phyloP scores from a whole-genome alignment of 2,797 vertebrate species.

The Sebastes diploproa region DNA sequence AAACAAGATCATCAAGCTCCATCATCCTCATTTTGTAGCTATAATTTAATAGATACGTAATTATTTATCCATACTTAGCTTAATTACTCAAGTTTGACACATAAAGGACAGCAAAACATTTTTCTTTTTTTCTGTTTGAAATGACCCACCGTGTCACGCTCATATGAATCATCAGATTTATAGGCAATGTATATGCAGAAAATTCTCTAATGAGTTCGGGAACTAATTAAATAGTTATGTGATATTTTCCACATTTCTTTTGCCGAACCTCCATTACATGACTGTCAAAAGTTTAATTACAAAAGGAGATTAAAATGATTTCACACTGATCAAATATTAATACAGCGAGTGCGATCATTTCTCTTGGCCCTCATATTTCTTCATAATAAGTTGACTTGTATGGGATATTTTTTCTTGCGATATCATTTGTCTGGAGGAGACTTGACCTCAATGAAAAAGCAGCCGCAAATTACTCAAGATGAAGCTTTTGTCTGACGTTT shows the following conservation, averaged over 20 bases:
- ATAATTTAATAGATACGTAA: background rate
- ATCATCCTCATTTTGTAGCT: background rate
- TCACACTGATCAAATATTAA: slow-evolving; percentile 79
- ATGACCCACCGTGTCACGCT: background rate
- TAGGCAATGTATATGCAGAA: slow-evolving; percentile 50
- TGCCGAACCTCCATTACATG: slow-evolving; percentile 71
- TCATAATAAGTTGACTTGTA: slow-evolving; percentile 57
- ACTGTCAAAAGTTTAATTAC: slow-evolving; percentile 83
- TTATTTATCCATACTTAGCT: background rate
- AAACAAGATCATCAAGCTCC: slow-evolving; percentile 22
- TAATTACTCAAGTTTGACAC: background rate
- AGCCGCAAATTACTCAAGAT: slow-evolving; percentile 8
- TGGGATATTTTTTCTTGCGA: slow-evolving; percentile 23
- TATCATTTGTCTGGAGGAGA: slow-evolving; percentile 35
- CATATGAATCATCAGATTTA: slow-evolving; percentile 41
- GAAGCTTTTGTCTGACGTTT: slow-evolving; percentile 10
- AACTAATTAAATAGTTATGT: slow-evolving; percentile 76
- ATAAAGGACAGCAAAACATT: background rate
- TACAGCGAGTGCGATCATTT: slow-evolving; percentile 58
- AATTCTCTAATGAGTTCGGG: slow-evolving; percentile 65
- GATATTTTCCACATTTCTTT: slow-evolving; percentile 74
- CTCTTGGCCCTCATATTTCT: slow-evolving; percentile 64
- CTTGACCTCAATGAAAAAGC: slow-evolving; percentile 46
- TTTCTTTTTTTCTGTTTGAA: background rate
- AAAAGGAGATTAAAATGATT: slow-evolving; percentile 78